Evolutionary conservation across 2,888 invertebrate species (phyloP), one percentile per base, ranked within the genome.

Genomic region (Atherix ibis): DNA sequence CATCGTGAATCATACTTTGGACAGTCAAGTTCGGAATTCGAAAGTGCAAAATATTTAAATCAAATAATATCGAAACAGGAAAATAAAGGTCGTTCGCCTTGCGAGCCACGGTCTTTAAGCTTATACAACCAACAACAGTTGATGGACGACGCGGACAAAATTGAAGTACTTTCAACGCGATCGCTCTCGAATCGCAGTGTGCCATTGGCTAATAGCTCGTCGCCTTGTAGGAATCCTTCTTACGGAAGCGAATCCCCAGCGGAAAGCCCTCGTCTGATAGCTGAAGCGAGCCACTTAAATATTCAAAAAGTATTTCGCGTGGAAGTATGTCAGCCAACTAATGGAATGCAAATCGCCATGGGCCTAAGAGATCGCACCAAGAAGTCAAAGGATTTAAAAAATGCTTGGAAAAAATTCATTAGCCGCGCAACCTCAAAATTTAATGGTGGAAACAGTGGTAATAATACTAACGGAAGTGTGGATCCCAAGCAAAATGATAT

Each of bases 281-380:
- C 22, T 6, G 22, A 22, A 6, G 10, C 6, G 10, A 22, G 28
- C n/a, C 22, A 22, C 5, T 25, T 39, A 34, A 56, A 53, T 34
- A 50, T 58, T 1, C 58, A 59, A 42, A 54, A 56, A 14, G 54
- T 62, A 1, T 62, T 59, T 40, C 56, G 57, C 16, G 59, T 60
- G 24, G 61, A 62, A 41, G 51, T 36, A 9, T 55, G 55, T 14
- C 56, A 54, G 1, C 38, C 61, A 26, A 56, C 59, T 2, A 53
- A 56, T 33, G 61, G 61, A 28, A 61, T 61, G 61, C 60, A 61
- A 44, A 61, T 61, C 18, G 61, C 61, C 27, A 54, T 61, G 43
- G 60, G 60, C 0, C 40, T 61, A 0, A 58, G 57, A 40, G 59
- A 61, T 49, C 56, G 58, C 1, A 56, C 56, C 22, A 62, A 62